Evolutionary conservation across 2,797 vertebrate genomes (phyloP).

Genomic region (Scolopax bukidnonensis): DNA sequence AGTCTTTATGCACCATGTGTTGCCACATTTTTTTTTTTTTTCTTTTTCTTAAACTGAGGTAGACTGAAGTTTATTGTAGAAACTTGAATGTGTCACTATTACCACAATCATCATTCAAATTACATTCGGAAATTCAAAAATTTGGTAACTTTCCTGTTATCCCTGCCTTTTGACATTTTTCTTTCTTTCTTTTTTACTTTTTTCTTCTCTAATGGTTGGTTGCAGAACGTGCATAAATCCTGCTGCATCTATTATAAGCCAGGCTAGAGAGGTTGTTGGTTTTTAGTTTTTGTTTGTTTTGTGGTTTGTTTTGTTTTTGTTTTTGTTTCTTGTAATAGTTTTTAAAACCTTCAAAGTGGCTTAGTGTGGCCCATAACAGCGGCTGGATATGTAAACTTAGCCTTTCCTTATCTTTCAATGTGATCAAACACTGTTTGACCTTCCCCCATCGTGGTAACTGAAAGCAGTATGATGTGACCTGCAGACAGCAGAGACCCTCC

Average conservation of each 20-base stretch:
- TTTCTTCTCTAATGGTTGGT: conserved; percentile 72
- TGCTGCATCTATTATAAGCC: conserved; percentile 77
- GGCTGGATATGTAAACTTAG: conserved; percentile 80
- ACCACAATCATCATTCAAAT: conserved; percentile 92
- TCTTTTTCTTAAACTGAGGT: conserved; percentile 89
- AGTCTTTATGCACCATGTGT: conserved; percentile 81
- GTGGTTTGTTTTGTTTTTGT: background rate
- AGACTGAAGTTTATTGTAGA: conserved; percentile 90
- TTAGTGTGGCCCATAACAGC: conserved; percentile 80
- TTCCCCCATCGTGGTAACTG: conserved; percentile 76
- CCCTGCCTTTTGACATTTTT: conserved; percentile 74
- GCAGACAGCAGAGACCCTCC: conserved; percentile 44
- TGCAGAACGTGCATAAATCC: conserved; percentile 81
- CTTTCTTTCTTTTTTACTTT: conserved; percentile 20
- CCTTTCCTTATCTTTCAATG: conserved; percentile 77
- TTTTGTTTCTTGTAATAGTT: conserved; percentile 9
- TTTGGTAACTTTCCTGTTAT: conserved; percentile 77
- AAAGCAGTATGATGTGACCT: conserved; percentile 72
- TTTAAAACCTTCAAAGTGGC: conserved; percentile 78
- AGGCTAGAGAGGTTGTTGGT: conserved; percentile 73
- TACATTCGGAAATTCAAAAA: conserved; percentile 87
- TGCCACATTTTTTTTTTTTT: conserved; percentile 72
- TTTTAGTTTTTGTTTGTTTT: background rate
- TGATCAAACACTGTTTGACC: conserved; percentile 75
- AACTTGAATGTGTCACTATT: conserved; percentile 89